Evolutionary conservation across 1,140 invertebrate species (phyloP).

Genomic region (Cydia fagiglandana): DNA sequence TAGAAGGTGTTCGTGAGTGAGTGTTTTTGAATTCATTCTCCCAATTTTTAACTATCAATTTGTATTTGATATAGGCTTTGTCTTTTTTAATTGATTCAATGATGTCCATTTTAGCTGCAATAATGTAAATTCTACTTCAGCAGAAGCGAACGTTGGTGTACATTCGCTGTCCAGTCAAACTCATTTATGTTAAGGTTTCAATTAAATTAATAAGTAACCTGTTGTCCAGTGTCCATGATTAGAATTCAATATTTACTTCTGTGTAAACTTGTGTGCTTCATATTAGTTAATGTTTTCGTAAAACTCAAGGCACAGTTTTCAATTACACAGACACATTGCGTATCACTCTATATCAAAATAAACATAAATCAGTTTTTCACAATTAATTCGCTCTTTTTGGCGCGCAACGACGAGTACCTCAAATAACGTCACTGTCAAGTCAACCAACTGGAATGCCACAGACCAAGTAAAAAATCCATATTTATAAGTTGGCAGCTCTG

Average conservation of each 20-base stretch:
- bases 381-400: neutral
- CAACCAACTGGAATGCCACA: neutral
- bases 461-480: too few species aligned
- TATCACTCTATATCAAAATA: neutral
- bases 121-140: neutral
- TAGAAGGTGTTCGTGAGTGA: conserved; percentile 85
- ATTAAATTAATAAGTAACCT: neutral
- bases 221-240: conserved; percentile 4
- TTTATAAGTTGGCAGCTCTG: too few species aligned
- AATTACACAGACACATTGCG: neutral
- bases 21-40: conserved; percentile 87
- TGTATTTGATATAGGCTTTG: conserved; percentile 81
- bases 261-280: neutral
- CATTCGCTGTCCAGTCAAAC: neutral
- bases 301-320: neutral
- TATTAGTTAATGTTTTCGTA: neutral
- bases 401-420: neutral
- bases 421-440: neutral
- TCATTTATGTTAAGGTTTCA: neutral
- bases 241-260: neutral
- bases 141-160: neutral
- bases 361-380: neutral
- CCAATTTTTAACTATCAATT: conserved; percentile 87
- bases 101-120: conserved; percentile 58
- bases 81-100: conserved; percentile 68